A percentile compares a stretch with the other conserved stretches of the same genome.
phyloP scores from a whole-genome alignment of 2,113 vertebrate species.

The Gavia stellata region DNA sequence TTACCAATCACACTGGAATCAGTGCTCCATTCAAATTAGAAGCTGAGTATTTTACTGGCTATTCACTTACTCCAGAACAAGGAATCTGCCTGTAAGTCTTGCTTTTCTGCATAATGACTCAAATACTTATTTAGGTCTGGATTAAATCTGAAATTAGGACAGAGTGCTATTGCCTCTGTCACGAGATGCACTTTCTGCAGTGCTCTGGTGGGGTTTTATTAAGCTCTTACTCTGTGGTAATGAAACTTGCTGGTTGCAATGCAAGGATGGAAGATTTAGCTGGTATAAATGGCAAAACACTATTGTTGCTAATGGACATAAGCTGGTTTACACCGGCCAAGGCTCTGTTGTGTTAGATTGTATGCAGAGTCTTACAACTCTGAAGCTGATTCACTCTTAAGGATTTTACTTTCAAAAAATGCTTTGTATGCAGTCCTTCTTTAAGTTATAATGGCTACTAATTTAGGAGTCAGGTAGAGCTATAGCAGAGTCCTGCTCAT shows the following conservation, averaged over 20 bases:
- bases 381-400: not conserved
- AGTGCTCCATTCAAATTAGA: conserved; percentile 76
- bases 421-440: not conserved
- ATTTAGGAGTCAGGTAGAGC: not conserved
- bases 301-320: not conserved
- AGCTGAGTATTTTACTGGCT: conserved; percentile 79
- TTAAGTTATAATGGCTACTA: not conserved
- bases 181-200: not conserved
- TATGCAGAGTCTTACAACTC: not conserved
- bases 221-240: not conserved
- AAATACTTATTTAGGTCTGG: not conserved
- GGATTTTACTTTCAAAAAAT: not conserved
- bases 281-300: not conserved
- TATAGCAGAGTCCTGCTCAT: not conserved
- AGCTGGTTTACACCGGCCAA: not conserved
- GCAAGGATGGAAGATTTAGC: not conserved
- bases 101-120: not conserved
- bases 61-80: not conserved
- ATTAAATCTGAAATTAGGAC: not conserved
- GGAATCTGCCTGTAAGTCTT: conserved; percentile 35
- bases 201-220: not conserved
- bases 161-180: not conserved
- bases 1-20: conserved; percentile 83
- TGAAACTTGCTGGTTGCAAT: not conserved
- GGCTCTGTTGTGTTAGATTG: not conserved